Percentiles rank a stretch among this genome's conserved stretches.
phyloP scores from a whole-genome alignment of 2,888 invertebrate genomes.

The Nomada hirtipes region DNA sequence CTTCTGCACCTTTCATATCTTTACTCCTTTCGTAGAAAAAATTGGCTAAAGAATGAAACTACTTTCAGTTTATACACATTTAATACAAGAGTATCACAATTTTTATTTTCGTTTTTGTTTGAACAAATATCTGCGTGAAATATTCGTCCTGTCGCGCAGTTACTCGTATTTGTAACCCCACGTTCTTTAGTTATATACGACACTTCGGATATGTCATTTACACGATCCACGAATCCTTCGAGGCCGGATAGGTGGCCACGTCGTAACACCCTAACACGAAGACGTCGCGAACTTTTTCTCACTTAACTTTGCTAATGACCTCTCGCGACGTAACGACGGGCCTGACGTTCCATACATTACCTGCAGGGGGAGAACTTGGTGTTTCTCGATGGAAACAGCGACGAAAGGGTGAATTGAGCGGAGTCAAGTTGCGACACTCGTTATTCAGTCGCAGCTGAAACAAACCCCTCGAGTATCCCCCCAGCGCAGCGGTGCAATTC shows the following conservation, averaged over 20 bases:
- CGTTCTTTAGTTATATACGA: no score
- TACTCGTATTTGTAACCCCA: no score
- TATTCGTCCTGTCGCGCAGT: no score
- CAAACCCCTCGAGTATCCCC: conserved; percentile 46
- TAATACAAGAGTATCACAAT: no score
- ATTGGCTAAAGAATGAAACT: no score
- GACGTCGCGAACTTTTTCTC: conserved; percentile 61
- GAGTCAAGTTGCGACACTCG: conserved; percentile 60
- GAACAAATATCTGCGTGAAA: no score
- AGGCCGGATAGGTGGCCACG: conserved; percentile 20
- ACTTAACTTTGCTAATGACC: conserved; percentile 72
- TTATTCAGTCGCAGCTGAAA: conserved; percentile 62
- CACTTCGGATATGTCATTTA: neutral
- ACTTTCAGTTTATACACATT: no score
- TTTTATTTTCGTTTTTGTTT: no score
- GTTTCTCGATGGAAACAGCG: conserved; percentile 55
- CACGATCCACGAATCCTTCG: conserved; percentile 37
- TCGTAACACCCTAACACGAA: conserved; percentile 23
- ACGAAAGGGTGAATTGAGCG: conserved; percentile 58
- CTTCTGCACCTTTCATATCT: neutral
- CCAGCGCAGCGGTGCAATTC: conserved; percentile 22
- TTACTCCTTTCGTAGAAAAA: no score
- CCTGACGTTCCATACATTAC: conserved; percentile 76
- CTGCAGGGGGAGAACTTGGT: conserved; percentile 17
- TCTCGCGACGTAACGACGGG: conserved; percentile 72